Conservation (phyloP, 2,113 vertebrate genomes). For the Pachypanchax playfairii region DNA sequence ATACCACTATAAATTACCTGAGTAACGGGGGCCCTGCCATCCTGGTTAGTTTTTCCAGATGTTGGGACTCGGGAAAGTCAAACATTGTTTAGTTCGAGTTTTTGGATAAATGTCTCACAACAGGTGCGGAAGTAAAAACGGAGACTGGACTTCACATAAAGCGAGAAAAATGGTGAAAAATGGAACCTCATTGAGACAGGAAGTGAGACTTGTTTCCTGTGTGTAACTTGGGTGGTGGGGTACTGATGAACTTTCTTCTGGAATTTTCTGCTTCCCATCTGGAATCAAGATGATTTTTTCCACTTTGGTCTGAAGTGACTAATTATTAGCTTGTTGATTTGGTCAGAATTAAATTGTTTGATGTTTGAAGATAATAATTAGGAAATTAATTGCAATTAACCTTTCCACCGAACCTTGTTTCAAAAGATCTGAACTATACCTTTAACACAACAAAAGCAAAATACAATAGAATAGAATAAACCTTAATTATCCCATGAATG, state of each 20-base stretch:
- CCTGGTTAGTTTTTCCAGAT: slow-evolving; percentile 74
- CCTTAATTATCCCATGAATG: too few species aligned
- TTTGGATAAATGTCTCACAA: slow-evolving; percentile 62
- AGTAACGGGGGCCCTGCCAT: slow-evolving; percentile 18
- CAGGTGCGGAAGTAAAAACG: slow-evolving; percentile 67
- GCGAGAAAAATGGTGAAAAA: slow-evolving; percentile 40
- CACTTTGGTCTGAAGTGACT: too few species aligned
- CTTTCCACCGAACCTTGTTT: too few species aligned
- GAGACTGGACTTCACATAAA: slow-evolving; percentile 5
- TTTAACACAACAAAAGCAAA: too few species aligned
- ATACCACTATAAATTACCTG: slow-evolving; percentile 60
- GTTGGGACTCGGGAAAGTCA: slow-evolving; percentile 59
- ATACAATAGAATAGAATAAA: too few species aligned
- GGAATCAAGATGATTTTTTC: slow-evolving; percentile 20
- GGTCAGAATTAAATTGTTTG: too few species aligned
- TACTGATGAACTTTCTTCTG: slow-evolving; percentile 47
- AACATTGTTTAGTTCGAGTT: slow-evolving; percentile 61
- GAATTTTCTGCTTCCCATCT: slow-evolving; percentile 43
- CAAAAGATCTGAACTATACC: too few species aligned
- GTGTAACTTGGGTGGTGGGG: slow-evolving; percentile 2
- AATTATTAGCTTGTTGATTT: too few species aligned
- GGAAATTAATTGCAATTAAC: too few species aligned
- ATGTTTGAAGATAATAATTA: too few species aligned
- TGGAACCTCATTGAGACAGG: too few species aligned
- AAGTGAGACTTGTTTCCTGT: slow-evolving; percentile 23